Evolutionary conservation across 2,797 vertebrate species (phyloP).

Genomic region (Philypnodon macrostomus): DNA sequence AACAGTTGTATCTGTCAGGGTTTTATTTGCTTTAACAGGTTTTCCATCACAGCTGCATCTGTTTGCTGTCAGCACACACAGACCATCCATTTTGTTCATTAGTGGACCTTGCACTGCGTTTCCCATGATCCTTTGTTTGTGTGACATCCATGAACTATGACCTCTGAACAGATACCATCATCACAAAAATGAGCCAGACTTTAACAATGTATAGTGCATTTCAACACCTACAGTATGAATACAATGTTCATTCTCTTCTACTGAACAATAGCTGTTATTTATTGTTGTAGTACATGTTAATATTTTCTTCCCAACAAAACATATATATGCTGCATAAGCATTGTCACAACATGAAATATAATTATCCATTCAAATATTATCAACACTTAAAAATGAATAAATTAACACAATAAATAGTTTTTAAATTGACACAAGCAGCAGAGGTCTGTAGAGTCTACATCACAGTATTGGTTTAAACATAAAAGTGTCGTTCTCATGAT

Average conservation of each 20-base stretch:
- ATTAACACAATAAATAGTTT: slow-evolving; percentile 95
- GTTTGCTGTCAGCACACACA: slow-evolving; percentile 43
- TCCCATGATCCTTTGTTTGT: slow-evolving; percentile 73
- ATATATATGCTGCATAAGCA: slow-evolving; percentile 42
- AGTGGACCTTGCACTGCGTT: slow-evolving; percentile 54
- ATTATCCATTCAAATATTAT: slow-evolving; percentile 63
- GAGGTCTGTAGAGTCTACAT: slow-evolving; percentile 60
- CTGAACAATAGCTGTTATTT: slow-evolving; percentile 17
- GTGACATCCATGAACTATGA: slow-evolving; percentile 66
- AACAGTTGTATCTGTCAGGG: slow-evolving; percentile 11
- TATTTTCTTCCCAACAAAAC: slow-evolving; percentile 53
- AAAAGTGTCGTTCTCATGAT: slow-evolving; percentile 59
- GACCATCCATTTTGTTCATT: slow-evolving; percentile 64
- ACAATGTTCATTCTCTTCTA: slow-evolving; percentile 3
- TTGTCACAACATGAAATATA: slow-evolving; percentile 61
- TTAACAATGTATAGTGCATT: slow-evolving; percentile 37
- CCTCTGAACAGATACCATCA: slow-evolving; percentile 60
- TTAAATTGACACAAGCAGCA: slow-evolving; percentile 79
- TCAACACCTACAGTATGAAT: slow-evolving; percentile 10
- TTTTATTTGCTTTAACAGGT: slow-evolving; percentile 33
- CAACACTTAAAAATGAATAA: slow-evolving; percentile 84
- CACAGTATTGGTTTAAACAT: slow-evolving; percentile 45
- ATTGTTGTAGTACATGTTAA: slow-evolving; percentile 37
- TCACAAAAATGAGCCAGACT: slow-evolving; percentile 49
- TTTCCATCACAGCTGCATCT: slow-evolving; percentile 43